Evolutionary conservation across 35 echinoderm and acorn worm genomes (phyloP), one percentile per base, ranked within the genome.

Genomic region (Apostichopus parvimensis): DNA sequence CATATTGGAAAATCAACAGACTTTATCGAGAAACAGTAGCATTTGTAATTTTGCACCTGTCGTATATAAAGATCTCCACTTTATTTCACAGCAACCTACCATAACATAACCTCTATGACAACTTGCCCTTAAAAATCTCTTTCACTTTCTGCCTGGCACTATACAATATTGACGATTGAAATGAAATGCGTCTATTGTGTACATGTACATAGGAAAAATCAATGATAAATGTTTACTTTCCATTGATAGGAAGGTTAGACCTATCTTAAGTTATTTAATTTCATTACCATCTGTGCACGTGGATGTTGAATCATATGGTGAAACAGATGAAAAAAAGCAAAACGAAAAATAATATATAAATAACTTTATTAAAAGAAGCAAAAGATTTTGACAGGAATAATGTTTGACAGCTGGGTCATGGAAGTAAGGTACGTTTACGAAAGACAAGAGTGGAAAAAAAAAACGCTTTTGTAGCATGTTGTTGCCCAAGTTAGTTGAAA

Each of bases 41-140:
- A 75, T 75, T 75, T 7, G 12, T 75, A 18, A 75, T 75, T 73
- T 75, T 75, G 71, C 71, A 75, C 71, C 71, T 75, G 71, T 75
- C 71, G n/a, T 75, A 20, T 73, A 20, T 22, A 61, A 0, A 61
- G 58, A 8, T 61, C 8, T 61, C 12, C 58, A 61, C 8, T 12
- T 61, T 61, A 12, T 61, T 61, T 61, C 21, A 0, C 64, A 68
- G 64, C 64, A 68, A 45, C 64, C 5, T 5, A 68, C 18, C 64
- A 68, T 18, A 68, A 68, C 64, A 68, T 68, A 68, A 68, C 64
- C 64, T 10, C 64, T 68, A 11, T 18, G 64, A 68, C 6, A 68
- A 68, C 18, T 5, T 68, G 64, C 64, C 64, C 64, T 68, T 68
- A 18, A 68, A 68, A 68, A 68, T 68, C 64, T 68, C 18, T 68